Evolutionary conservation across 2,888 invertebrate genomes (phyloP).

Genomic region (Phytoseiulus persimilis): DNA sequence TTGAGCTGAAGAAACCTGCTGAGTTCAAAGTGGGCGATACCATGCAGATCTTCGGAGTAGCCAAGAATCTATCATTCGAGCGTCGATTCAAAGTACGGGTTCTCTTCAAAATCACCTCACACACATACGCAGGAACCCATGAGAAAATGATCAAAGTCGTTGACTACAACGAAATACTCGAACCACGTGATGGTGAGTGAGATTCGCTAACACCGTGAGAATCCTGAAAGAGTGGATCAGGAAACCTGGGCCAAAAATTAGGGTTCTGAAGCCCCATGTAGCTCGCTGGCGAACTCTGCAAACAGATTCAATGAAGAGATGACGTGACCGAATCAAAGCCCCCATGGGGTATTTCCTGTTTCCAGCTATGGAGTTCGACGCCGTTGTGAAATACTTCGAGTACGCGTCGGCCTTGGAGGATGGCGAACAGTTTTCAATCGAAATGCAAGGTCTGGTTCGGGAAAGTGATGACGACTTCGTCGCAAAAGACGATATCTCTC

Average conservation of each 20-base stretch:
- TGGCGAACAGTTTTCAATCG: background rate
- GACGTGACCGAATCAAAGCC: too few relatives aligned
- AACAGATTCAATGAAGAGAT: too few relatives aligned
- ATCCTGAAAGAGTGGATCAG: too few relatives aligned
- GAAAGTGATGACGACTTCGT: background rate
- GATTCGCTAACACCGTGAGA: background rate
- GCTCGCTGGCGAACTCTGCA: too few relatives aligned
- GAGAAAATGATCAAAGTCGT: background rate
- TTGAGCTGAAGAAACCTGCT: background rate
- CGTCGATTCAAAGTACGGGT: background rate
- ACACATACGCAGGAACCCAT: background rate
- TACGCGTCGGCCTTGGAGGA: background rate
- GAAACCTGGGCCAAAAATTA: too few relatives aligned
- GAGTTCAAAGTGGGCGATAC: background rate
- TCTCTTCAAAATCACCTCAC: background rate
- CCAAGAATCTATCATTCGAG: conserved; percentile 8
- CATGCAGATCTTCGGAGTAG: background rate
- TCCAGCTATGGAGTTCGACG: conserved; percentile 11
- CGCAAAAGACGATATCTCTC: background rate
- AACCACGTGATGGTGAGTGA: conserved; percentile 11
- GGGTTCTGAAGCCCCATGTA: too few relatives aligned
- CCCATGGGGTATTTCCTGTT: too few relatives aligned
- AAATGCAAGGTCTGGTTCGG: background rate
- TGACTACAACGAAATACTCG: conserved; percentile 6
- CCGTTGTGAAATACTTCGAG: background rate